phyloP scores from a whole-genome alignment of 2,797 vertebrate species.

The Rhinogobio ventralis region DNA sequence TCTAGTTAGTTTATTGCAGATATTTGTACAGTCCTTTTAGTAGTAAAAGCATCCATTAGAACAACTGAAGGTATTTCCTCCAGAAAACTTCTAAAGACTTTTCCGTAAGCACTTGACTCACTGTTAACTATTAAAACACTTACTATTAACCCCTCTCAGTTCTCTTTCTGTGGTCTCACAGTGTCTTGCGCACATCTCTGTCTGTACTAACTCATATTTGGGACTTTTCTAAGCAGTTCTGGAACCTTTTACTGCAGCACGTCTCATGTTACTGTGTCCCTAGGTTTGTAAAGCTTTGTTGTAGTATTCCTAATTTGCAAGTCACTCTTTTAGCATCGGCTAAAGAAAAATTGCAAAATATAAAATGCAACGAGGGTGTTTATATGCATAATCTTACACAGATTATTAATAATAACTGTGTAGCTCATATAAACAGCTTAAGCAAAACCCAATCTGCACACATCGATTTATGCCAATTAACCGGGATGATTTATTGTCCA shows the following conservation, averaged over 20 bases:
- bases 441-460: not conserved
- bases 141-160: not conserved
- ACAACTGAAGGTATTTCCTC: not conserved
- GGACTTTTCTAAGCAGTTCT: not conserved
- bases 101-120: not conserved
- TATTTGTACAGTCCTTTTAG: not conserved
- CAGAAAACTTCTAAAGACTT: not conserved
- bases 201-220: conserved; percentile 7
- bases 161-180: conserved; percentile 8
- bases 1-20: not conserved
- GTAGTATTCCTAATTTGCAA: not conserved
- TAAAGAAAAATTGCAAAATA: not conserved
- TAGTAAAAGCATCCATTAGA: conserved; percentile 2
- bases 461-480: not conserved
- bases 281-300: not conserved
- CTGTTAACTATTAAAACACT: not conserved
- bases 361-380: not conserved
- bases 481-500: not conserved
- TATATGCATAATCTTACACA: not conserved
- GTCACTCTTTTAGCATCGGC: not conserved
- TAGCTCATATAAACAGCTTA: not conserved
- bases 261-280: not conserved
- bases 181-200: not conserved
- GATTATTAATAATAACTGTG: not conserved
- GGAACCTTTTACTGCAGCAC: not conserved